These are phyloP conservation scores for Pangasius krempfi DNA, from an alignment of 2,797 vertebrate genomes.

Conservation along the genomic window DNA sequence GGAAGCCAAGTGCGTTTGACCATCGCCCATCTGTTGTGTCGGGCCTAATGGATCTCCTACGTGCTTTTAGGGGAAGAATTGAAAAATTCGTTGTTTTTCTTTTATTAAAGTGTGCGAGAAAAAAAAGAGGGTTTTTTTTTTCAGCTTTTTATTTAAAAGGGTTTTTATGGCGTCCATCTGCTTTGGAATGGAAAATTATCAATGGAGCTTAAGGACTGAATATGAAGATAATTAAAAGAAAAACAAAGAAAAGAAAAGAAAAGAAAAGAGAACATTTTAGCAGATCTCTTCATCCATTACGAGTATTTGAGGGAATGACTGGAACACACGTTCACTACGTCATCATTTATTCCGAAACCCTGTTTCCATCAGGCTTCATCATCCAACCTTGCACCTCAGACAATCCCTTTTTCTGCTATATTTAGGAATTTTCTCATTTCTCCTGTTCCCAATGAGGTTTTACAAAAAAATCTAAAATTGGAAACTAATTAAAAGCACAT, in stretches of 20 bases:
- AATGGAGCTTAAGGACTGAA: background rate
- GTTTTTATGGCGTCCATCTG: slow-evolving; percentile 31
- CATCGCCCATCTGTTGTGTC: slow-evolving; percentile 58
- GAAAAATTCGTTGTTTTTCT: slow-evolving; percentile 31
- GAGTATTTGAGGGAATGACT: background rate
- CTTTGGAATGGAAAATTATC: slow-evolving; percentile 7
- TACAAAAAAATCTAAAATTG: slow-evolving; percentile 22
- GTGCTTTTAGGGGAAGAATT: slow-evolving; percentile 46
- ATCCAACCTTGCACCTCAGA: slow-evolving; percentile 24
- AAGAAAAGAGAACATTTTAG: background rate
- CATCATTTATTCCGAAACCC: slow-evolving; percentile 12
- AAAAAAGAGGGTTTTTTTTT: background rate
- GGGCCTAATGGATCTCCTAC: slow-evolving; percentile 53
- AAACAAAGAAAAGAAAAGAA: background rate
- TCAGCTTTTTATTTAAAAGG: slow-evolving; percentile 25
- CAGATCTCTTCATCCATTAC: no score
- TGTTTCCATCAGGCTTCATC: slow-evolving; percentile 30
- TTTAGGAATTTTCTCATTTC: slow-evolving; percentile 38
- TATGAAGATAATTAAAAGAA: background rate
- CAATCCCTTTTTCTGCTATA: slow-evolving; percentile 23
- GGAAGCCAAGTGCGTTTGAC: slow-evolving; percentile 51
- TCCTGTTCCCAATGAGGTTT: slow-evolving; percentile 32
- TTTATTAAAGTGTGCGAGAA: slow-evolving; percentile 7
- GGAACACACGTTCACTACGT: background rate
- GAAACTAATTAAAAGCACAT: slow-evolving; percentile 42